Evolutionary conservation across 1,140 invertebrate genomes (phyloP), one percentile per base, ranked within the genome.

Genomic region (Papilio polytes): DNA sequence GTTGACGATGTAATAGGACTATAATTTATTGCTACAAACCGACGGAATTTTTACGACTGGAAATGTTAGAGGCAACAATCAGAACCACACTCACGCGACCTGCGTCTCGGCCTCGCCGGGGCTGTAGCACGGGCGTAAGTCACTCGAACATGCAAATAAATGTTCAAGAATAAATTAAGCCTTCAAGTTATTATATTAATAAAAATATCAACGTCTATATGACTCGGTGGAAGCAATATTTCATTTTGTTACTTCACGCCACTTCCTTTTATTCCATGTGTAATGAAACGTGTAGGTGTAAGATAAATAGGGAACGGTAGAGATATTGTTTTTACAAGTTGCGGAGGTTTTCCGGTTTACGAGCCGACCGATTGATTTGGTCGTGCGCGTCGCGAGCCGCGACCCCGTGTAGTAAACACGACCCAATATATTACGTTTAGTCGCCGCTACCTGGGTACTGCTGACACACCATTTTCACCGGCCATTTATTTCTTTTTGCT

Each of bases 31-130:
- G 81, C 80, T 76, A 83, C 80, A 82, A 78, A 72, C 66, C 80
- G 81, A 74, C 78, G 78, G 81, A 84, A 78, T 83, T 88, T 86
- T 85, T 87, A 86, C 81, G 83, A 85, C 77, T 78, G 70, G 78
- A 82, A 80, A 82, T 84, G 85, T 84, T 84, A 76, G 80, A 84
- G 80, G 73, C 74, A 53, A 53, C 84, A 81, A 80, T 84, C 82
- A 80, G 51, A 79, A 77, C 44, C 66, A 78, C 70, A 80, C 78
- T 70, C 74, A 80, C 73, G 81, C 74, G 59, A 59, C 44, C 74
- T 41, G 31, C 74, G 41, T 63, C 77, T 79, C 8, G 12, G 63
- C 46, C 70, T 10, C 59, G 59, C 22, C 22, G 26, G 22, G n/a
- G n/a, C 46, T 51, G n/a, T 18, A 44, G 20, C 20, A 26, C 41